Evolutionary conservation across 1,140 invertebrate species (phyloP).

Genomic region (Drosophila equinoxialis): DNA sequence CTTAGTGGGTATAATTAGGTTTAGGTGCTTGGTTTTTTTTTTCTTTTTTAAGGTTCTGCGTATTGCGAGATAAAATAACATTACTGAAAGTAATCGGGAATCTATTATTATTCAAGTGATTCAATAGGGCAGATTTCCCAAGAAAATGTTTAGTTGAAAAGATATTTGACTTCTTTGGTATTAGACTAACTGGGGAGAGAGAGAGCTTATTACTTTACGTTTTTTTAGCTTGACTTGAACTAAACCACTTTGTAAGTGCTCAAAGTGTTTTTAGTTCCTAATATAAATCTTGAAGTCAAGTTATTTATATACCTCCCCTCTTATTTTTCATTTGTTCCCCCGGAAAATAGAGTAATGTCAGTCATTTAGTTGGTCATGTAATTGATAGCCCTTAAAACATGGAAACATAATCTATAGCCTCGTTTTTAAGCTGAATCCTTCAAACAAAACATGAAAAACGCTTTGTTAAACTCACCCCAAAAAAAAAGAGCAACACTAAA

Average conservation of each 20-base stretch:
- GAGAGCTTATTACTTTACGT: no score
- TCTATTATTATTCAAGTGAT: neutral
- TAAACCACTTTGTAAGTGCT: no score
- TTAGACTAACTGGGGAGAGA: no score
- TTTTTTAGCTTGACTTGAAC: no score
- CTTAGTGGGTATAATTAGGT: conserved; percentile 54
- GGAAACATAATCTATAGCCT: neutral
- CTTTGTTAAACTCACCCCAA: conserved; percentile 33
- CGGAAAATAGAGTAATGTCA: neutral
- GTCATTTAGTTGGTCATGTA: neutral
- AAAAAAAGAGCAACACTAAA: conserved; percentile 17
- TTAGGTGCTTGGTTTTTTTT: conserved; percentile 51
- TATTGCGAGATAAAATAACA: neutral
- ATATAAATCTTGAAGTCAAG: no score
- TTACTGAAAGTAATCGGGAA: neutral
- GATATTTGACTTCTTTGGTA: no score
- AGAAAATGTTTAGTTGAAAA: neutral
- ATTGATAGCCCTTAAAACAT: neutral
- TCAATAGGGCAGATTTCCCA: neutral
- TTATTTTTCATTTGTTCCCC: no score
- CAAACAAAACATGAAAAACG: conserved; percentile 31
- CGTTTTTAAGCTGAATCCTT: conserved; percentile 5
- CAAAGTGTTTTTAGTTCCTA: no score
- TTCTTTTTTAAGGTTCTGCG: conserved; percentile 19
- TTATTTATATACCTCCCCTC: no score